These are phyloP conservation scores for Mechanitis messenoides DNA, from an alignment of 2,888 invertebrate genomes.

Conservation along the genomic window DNA sequence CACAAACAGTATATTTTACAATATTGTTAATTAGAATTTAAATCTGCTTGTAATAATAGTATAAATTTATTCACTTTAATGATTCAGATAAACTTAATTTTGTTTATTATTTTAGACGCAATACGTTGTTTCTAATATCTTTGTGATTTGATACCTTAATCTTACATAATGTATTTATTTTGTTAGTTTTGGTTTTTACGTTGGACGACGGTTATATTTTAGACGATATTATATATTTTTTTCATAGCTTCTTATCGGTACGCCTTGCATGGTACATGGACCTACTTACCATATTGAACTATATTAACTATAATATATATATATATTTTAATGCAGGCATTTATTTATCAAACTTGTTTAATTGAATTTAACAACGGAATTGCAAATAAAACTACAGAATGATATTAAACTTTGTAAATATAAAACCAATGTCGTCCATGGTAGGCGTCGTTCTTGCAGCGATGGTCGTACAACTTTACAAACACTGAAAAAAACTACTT, in stretches of 20 bases:
- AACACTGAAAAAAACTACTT: conserved; percentile 53
- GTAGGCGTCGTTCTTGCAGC: conserved; percentile 44
- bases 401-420: conserved; percentile 41
- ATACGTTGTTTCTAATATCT: too few species aligned
- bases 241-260: too few species aligned
- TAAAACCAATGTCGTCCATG: conserved; percentile 61
- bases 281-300: too few species aligned
- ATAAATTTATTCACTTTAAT: background rate
- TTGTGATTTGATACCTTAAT: too few species aligned
- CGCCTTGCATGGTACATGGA: too few species aligned
- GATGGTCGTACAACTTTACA: conserved; percentile 47
- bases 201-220: too few species aligned
- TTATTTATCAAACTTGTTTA: too few species aligned
- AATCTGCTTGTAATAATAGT: background rate
- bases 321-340: too few species aligned
- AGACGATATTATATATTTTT: too few species aligned
- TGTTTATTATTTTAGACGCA: background rate
- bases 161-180: too few species aligned
- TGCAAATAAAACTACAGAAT: conserved; percentile 9
- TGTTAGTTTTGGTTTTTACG: too few species aligned
- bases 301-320: too few species aligned
- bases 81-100: background rate
- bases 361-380: background rate
- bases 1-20: conserved; percentile 1
- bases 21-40: background rate